Conservation (phyloP, 37 sponge, comb jelly and placozoan species). For the Tethya wilhelma region DNA sequence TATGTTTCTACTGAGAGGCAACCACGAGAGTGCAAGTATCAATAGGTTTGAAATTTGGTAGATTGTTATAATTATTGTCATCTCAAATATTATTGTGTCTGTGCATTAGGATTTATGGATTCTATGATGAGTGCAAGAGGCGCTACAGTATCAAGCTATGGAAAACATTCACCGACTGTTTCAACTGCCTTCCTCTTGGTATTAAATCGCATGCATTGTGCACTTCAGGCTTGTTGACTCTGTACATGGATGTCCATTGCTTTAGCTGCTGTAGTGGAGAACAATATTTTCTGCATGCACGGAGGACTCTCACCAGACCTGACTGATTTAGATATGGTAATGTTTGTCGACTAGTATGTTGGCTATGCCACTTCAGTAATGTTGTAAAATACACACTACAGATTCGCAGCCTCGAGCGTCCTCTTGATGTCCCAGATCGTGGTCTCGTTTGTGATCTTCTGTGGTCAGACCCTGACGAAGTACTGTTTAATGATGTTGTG, state of each 20-base stretch:
- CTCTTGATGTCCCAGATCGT: constrained; percentile 83
- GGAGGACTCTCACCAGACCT: constrained; percentile 96
- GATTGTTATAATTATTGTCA: background rate
- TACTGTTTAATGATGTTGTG: too few relatives aligned
- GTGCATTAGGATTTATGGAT: constrained; percentile 90
- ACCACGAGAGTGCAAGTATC: constrained; percentile 92
- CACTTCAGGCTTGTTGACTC: background rate
- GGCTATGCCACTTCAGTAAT: background rate
- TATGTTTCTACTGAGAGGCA: constrained; percentile 87
- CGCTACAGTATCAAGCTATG: constrained; percentile 95
- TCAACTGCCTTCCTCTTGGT: constrained; percentile 94
- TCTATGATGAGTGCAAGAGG: constrained; percentile 96
- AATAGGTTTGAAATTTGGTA: constrained; percentile 48
- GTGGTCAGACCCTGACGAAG: constrained; percentile 95
- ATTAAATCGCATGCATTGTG: background rate
- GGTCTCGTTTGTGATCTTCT: constrained; percentile 92
- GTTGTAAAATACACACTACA: background rate
- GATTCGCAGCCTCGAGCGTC: constrained; percentile 76
- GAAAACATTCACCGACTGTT: too few relatives aligned
- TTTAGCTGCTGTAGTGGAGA: constrained; percentile 84
- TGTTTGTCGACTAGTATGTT: background rate
- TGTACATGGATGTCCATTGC: background rate
- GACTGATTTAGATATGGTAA: constrained; percentile 63
- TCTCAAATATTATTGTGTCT: too few relatives aligned
- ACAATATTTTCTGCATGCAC: constrained; percentile 90